Base-by-base conservation (phyloP, 1,140 invertebrate genomes). In the Cotesia vestalis region DNA sequence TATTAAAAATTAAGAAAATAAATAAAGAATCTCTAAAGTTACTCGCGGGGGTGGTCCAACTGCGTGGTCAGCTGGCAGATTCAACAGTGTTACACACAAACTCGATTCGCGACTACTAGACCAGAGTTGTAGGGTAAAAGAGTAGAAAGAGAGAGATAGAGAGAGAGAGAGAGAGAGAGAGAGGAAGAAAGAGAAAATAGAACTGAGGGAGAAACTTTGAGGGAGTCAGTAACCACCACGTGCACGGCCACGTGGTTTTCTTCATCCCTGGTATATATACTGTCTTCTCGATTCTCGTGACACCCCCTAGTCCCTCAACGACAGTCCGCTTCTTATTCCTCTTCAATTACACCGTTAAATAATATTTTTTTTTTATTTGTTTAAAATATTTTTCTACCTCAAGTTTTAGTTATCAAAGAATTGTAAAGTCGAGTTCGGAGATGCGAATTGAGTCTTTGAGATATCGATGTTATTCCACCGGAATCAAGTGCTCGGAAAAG, bases 231-330 rank as follows among this genome's bases (percentile, higher is more conserved):
- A 73, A 66, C 78, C 79, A 83, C 83, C 85, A 86, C 84, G 84
- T 85, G 84, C 79, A 75, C 76, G 74, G 78, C 78, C 85, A 86
- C 84, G 84, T 85, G 83, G 78, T 79, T 46, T 78, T 76, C 78
- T 81, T 78, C 73, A 75, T 77, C 77, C 66, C 66, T 14, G 27
- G 27, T 27, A 27, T 27, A 27, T 27, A 27, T 27, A 27, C 35
- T 62, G 12, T n/a, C 60, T 27, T 62, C 61, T 36, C 35, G 52
- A 51, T 20, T 35, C 68, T 36, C 63, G 11, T 14, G n/a, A 40
- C 51, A 14, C 40, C 66, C 63, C 12, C 38, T 6, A 46, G 12
- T 14, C 27, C 12, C 38, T 1, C n/a, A 12, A 4, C 6, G 51
- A 11, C n/a, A 12, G 20, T 20, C 40, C n/a, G 40, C 12, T 38